Evolutionary conservation across 92 coral and sea anemone species (phyloP), one percentile per base, ranked within the genome.

Genomic region (Phenganax stokvisi): DNA sequence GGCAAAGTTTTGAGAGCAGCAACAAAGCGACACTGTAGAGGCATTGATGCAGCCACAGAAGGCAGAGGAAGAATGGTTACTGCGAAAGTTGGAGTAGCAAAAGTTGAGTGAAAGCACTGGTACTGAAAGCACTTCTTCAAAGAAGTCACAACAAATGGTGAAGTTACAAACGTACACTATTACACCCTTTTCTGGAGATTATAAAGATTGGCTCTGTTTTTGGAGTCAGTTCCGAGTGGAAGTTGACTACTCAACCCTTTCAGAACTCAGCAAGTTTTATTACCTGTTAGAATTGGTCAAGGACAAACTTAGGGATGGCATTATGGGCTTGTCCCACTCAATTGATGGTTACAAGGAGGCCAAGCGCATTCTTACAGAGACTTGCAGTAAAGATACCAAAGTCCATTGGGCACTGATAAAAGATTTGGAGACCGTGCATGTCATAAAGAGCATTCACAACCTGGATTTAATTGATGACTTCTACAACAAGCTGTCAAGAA

Each of bases 181-280:
- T 12, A 71, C 89, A 28, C 90, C 87, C 0, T 89, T 87, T 37
- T 11, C 57, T 0, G 90, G 90, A 3, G 86, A 85, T 29, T 87
- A 61, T 81, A 85, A 62, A 73, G 90, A 86, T 10, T 89, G 88
- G 92, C 12, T 86, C 11, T 12, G 88, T 0, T 84, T 89, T 29
- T 86, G 88, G 88, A 89, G 84, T 59, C 88, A 84, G 81, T 89
- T 89, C 58, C 44, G 52, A 54, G 85, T 81, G 16, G 90, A 83
- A 76, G 68, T 87, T 30, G 89, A 90, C 54, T 89, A 65, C 0
- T 79, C 87, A 0, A 56, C 20, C 10, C 85, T 78, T 7, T 71
- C 84, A 8, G 84, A 77, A 25, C 85, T 90, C 10, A 77, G 84
- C 69, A 89, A 71, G 72, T 67, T 87, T 12, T 51, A 67, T 76